Evolutionary conservation across 2,888 invertebrate genomes (phyloP).

Genomic region (Drosophila stalkeri): DNA sequence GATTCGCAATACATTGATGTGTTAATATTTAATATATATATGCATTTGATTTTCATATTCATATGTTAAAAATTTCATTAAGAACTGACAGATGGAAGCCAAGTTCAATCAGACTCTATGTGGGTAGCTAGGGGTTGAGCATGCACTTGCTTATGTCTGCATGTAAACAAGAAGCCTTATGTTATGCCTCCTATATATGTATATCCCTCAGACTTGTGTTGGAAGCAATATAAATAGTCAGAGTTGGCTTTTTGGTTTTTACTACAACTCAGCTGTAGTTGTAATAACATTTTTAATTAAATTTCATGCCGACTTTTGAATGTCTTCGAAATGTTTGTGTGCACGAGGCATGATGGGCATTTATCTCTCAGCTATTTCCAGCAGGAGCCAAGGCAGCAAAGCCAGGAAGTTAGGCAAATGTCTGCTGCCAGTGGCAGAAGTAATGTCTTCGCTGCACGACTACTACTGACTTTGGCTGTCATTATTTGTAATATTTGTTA

Average conservation of each 20-base stretch:
- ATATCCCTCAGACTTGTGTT: no score
- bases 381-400: neutral
- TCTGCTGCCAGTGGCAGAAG: constrained; percentile 19
- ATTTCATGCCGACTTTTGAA: constrained; percentile 75
- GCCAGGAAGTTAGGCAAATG: constrained; percentile 5
- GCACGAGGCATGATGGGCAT: constrained; percentile 38
- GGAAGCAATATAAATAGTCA: constrained; percentile 1
- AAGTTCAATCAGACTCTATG: neutral
- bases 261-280: constrained; percentile 58
- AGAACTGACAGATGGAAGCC: neutral
- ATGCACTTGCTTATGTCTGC: neutral
- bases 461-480: constrained; percentile 36
- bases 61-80: neutral
- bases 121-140: neutral
- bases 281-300: constrained; percentile 81
- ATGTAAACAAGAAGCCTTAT: neutral
- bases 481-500: constrained; percentile 71
- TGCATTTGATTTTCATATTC: neutral
- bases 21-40: neutral
- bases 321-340: constrained; percentile 38
- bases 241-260: constrained; percentile 9
- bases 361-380: constrained; percentile 17
- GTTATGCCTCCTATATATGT: neutral
- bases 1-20: neutral
- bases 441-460: constrained; percentile 9